These are phyloP conservation scores for Chrysopa pallens DNA, from an alignment of 1,140 invertebrate species.

Conservation along the genomic window DNA sequence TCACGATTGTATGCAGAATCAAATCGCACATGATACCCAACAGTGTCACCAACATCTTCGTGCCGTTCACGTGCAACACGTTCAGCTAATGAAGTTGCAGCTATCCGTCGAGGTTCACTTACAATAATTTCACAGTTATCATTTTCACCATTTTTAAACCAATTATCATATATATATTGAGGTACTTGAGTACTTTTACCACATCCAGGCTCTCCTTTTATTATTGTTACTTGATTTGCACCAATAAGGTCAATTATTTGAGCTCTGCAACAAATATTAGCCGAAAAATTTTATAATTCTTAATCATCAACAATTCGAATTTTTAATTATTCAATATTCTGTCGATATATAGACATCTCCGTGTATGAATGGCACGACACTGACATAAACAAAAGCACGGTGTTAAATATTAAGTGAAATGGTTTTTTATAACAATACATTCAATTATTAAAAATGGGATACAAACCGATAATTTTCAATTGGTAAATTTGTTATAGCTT, in stretches of 20 bases:
- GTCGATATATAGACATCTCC: too few species aligned
- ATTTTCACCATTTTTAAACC: conserved; percentile 23
- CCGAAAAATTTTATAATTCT: too few species aligned
- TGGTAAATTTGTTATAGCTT: conserved; percentile 2
- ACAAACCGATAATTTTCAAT: not conserved
- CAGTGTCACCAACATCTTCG: conserved; percentile 43
- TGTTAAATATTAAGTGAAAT: too few species aligned
- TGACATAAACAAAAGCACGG: too few species aligned
- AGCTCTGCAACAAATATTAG: conserved; percentile 12
- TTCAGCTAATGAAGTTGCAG: conserved; percentile 53
- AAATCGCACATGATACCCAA: conserved; percentile 49
- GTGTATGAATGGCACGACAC: too few species aligned
- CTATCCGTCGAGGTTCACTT: conserved; percentile 57
- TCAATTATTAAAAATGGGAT: too few species aligned
- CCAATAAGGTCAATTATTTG: conserved; percentile 13
- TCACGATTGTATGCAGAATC: conserved; percentile 15
- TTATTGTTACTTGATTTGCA: conserved; percentile 37
- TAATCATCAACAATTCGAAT: too few species aligned
- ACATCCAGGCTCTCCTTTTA: conserved; percentile 81
- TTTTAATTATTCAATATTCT: too few species aligned
- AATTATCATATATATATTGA: conserved; percentile 56
- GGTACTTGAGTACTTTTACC: conserved; percentile 80
- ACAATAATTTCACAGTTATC: conserved; percentile 48
- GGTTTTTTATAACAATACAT: too few species aligned
- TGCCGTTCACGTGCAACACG: conserved; percentile 46